These are phyloP conservation scores for Osmerus mordax DNA, from an alignment of 2,113 vertebrate species.

Conservation along the genomic window DNA sequence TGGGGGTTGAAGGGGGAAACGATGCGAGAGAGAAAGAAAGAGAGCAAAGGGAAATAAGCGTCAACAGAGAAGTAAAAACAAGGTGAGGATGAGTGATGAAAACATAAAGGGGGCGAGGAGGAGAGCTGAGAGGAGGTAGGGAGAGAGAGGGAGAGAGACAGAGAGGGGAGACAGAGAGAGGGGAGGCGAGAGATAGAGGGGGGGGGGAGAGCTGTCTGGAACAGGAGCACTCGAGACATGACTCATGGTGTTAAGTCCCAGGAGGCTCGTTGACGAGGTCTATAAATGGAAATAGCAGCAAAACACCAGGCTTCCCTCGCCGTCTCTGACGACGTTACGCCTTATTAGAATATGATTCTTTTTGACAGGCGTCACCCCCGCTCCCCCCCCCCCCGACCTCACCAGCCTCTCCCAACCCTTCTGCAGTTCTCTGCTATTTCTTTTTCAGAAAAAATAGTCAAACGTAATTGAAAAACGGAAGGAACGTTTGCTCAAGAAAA, in stretches of 20 bases:
- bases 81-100: not conserved
- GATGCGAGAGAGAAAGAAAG: no score
- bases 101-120: not conserved
- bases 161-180: not conserved
- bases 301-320: constrained; percentile 70
- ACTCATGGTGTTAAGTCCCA: constrained; percentile 65
- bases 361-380: constrained; percentile 50
- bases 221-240: constrained; percentile 69
- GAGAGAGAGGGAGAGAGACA: not conserved
- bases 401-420: no score
- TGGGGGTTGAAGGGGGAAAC: not conserved
- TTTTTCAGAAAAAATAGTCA: no score
- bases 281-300: constrained; percentile 75
- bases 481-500: no score
- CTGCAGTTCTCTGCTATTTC: no score
- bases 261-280: constrained; percentile 67
- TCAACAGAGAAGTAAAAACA: no score
- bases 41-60: no score
- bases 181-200: not conserved
- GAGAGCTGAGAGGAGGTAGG: not conserved
- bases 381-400: constrained; percentile 15
- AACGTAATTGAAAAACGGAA: no score
- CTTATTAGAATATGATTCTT: constrained; percentile 69
- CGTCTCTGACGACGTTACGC: constrained; percentile 69
- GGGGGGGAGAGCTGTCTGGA: constrained; percentile 47